Evolutionary conservation across 2,888 invertebrate species (phyloP), one percentile per base, ranked within the genome.

Genomic region (Acleris literana): DNA sequence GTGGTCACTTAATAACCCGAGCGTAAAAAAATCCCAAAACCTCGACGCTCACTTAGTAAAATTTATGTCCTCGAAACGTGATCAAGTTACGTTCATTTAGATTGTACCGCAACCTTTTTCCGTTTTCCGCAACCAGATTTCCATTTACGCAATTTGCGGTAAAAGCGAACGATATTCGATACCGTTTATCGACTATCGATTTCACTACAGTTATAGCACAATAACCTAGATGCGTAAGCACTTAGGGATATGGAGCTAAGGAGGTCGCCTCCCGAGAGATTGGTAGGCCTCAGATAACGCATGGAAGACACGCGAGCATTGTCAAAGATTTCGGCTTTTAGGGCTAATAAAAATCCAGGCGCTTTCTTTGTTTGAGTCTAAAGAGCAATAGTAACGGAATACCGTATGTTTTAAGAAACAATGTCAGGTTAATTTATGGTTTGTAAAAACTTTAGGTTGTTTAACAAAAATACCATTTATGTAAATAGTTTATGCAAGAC

Each of bases 141-240:
- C 84, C 82, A 83, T 83, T 82, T 82, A 83, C 82, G 80, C 84
- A 86, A 84, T 86, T 81, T 79, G 76, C 77, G 84, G 77, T 83
- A 81, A 86, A 85, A 85, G 83, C 80, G 62, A 60, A 72, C 74
- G 78, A 79, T 82, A 85, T 81, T 77, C 78, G 77, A 80, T 83
- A 83, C 71, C 72, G 76, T 74, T 76, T 78, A 77, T 79, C 78
- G 76, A 72, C 72, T 82, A 84, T 86, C 80, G 78, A 82, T 84
- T 81, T 77, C 83, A 82, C 79, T 82, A 78, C 76, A 71, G 78
- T 79, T 81, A 74, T 79, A 80, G 82, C 78, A 82, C 83, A 84
- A 86, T 88, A 89, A 87, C 87, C 87, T 85, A 85, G 84, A 88
- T 85, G 86, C 85, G 86, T 85, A 83, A 62, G 83, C 87, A 88